Percentiles rank a stretch among this genome's conserved stretches.
These are phyloP conservation scores for Nephila pilipes DNA, from an alignment of 1,140 invertebrate species.

Conservation along the genomic window DNA sequence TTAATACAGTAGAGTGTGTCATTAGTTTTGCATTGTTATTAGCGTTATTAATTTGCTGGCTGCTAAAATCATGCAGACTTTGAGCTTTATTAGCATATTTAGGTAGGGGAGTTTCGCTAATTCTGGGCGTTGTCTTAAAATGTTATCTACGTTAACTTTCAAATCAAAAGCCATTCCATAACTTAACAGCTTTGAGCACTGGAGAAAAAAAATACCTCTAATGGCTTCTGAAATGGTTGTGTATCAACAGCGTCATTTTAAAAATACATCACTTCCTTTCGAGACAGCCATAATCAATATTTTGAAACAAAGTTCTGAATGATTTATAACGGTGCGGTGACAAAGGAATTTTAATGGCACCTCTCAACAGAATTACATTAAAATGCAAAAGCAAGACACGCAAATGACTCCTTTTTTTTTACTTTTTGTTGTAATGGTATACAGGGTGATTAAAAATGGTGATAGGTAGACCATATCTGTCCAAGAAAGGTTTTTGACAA, in stretches of 20 bases:
- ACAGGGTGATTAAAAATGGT: too few relatives aligned
- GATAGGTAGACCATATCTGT: too few relatives aligned
- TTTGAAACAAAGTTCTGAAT: too few relatives aligned
- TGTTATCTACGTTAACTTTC: neutral
- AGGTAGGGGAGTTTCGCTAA: neutral
- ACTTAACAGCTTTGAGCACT: neutral
- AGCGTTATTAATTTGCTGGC: constrained; percentile 2
- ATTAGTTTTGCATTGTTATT: neutral
- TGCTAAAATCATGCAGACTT: constrained; percentile 2
- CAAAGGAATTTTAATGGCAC: too few relatives aligned
- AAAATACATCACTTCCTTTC: neutral
- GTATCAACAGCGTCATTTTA: neutral
- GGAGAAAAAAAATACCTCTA: neutral
- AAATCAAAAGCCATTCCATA: neutral
- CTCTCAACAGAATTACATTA: too few relatives aligned
- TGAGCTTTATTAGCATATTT: constrained; percentile 8
- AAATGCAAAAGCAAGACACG: too few relatives aligned
- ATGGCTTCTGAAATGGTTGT: neutral
- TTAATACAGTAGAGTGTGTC: neutral
- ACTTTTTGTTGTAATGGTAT: too few relatives aligned
- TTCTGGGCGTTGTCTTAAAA: neutral
- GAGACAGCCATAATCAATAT: too few relatives aligned
- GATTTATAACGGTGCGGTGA: too few relatives aligned
- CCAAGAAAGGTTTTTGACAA: too few relatives aligned
- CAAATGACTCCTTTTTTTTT: too few relatives aligned